Percentiles rank a stretch among this genome's conserved stretches.
phyloP scores from a whole-genome alignment of 2,888 invertebrate species.

The Nemotelus nigrinus region DNA sequence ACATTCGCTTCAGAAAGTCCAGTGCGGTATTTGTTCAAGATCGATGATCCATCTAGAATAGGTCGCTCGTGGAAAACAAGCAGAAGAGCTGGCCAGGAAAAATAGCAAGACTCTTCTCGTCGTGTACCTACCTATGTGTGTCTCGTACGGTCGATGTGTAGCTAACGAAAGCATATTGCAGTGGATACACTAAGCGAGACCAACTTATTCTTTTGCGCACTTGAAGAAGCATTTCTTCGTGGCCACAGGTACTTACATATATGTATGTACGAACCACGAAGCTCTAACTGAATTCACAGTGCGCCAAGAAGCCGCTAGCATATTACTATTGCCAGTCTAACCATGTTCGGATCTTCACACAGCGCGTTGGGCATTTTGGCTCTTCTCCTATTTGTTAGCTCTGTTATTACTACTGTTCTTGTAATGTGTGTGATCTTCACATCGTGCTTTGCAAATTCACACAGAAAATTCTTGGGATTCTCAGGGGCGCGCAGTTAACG shows the following conservation, averaged over 20 bases:
- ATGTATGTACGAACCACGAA: not conserved
- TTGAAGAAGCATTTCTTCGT: slow-evolving; percentile 17
- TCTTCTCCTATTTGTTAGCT: slow-evolving; percentile 39
- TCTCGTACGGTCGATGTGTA: not conserved
- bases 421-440: slow-evolving; percentile 46
- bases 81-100: not conserved
- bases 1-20: not conserved
- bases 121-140: not conserved
- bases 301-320: not conserved
- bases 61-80: not conserved
- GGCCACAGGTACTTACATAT: not conserved
- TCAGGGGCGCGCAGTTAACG: slow-evolving; percentile 40
- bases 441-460: slow-evolving; percentile 48
- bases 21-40: not conserved
- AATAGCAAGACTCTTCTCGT: not conserved
- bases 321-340: not conserved
- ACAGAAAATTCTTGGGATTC: slow-evolving; percentile 44
- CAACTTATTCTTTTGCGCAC: slow-evolving; percentile 8
- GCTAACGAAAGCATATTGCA: not conserved
- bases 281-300: not conserved
- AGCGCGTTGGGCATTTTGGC: slow-evolving; percentile 10
- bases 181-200: not conserved
- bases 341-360: not conserved
- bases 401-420: slow-evolving; percentile 49
- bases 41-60: not conserved